phyloP scores from a whole-genome alignment of 2,888 invertebrate genomes.

The Hemicrepidius hirtus region DNA sequence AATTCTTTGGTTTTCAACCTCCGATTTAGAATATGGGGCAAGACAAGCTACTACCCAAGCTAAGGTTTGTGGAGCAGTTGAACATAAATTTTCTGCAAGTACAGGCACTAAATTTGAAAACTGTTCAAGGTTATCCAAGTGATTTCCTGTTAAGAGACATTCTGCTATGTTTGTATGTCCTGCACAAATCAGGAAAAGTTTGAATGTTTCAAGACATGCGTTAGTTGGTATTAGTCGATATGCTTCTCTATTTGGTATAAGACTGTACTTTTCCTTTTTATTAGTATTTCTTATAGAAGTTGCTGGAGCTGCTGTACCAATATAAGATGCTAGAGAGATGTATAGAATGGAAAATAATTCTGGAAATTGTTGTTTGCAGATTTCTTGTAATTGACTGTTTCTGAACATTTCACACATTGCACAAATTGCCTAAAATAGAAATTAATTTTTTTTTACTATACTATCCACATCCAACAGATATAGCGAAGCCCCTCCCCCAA shows the following conservation, averaged over 20 bases:
- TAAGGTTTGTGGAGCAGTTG: constrained; percentile 75
- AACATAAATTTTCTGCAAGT: constrained; percentile 76
- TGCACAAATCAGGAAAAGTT: constrained; percentile 78
- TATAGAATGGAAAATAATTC: constrained; percentile 84
- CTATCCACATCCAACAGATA: no score
- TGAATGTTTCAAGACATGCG: constrained; percentile 79
- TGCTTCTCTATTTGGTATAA: constrained; percentile 81
- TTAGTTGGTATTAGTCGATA: constrained; percentile 78
- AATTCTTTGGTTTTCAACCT: constrained; percentile 83
- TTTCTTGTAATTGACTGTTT: constrained; percentile 76
- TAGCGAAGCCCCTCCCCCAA: no score
- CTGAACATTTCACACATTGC: constrained; percentile 81
- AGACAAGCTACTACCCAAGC: constrained; percentile 76
- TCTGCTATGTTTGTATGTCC: constrained; percentile 77
- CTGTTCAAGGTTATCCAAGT: constrained; percentile 68
- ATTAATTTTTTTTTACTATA: no score
- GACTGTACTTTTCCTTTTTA: constrained; percentile 77
- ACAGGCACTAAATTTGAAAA: constrained; percentile 77
- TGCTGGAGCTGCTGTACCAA: constrained; percentile 80
- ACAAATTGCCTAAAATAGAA: constrained; percentile 79
- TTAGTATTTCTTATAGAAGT: constrained; percentile 59
- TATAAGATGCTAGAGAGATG: constrained; percentile 83
- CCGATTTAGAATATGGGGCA: constrained; percentile 68
- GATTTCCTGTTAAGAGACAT: constrained; percentile 49
- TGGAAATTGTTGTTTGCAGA: constrained; percentile 78